Evolutionary conservation across 2,113 vertebrate genomes (phyloP), one percentile per base, ranked within the genome.

Genomic region (Lasiurus borealis): DNA sequence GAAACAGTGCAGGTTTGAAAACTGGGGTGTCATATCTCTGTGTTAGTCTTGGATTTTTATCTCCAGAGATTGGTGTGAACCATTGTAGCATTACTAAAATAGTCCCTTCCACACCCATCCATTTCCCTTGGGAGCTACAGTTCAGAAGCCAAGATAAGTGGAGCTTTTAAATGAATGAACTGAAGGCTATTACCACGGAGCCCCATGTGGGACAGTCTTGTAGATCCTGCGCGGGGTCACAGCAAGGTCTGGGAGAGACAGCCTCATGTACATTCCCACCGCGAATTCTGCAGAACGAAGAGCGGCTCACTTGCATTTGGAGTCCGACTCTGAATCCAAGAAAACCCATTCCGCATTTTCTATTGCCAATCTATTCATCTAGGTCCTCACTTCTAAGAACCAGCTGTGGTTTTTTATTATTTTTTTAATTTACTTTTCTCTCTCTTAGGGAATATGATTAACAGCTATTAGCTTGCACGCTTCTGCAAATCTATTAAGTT

Each of bases 121-220:
- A 14, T 71, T 72, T 80, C 78, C 59, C 31, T 40, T n/a, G 64
- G 57, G 78, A 81, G 29, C 52, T 66, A 0, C 62, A n/a, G 68
- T 80, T 93, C 72, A 93, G 72, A 86, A 86, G 46, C 18, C 1
- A 18, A 54, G 50, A 69, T 46, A n/a, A 85, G 31, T 54, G 21
- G 59, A 80, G 66, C 66, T 88, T 84, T 89, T 44, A 40, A 62
- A 85, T 77, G 34, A 92, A 34, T 71, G 54, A 82, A 83, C 68
- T 75, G 48, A 85, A 83, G 36, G 57, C n/a, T 36, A 3, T 69
- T 64, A 36, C 7, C 48, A 11, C 46, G 73, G 75, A 34, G 29
- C 16, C 11, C 29, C 40, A 1, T 1, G 34, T 10, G 46, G 86
- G 72, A 23, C 52, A 19, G 8, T 59, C 66, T 48, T 5, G 0